Percentiles rank a stretch among this genome's conserved stretches.
These are phyloP conservation scores for Platorchestia sp. DNA, from an alignment of 1,140 invertebrate genomes.

Conservation along the genomic window DNA sequence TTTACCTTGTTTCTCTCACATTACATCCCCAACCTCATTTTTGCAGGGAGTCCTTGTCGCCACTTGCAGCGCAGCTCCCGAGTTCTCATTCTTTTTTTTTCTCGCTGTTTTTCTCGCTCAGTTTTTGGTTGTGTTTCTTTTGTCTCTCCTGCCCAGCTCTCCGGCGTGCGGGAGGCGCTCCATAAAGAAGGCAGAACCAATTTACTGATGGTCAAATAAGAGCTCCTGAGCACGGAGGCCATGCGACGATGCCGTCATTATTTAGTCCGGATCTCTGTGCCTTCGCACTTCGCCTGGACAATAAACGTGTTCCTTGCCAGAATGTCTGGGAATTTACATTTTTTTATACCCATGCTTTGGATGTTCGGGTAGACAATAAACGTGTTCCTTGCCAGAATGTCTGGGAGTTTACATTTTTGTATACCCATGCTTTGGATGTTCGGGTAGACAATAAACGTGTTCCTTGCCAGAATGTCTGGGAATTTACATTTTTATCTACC, in stretches of 20 bases:
- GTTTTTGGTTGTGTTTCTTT: not conserved
- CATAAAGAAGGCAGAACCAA: not conserved
- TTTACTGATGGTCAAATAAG: not conserved
- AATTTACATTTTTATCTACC: too few relatives aligned
- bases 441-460: too few relatives aligned
- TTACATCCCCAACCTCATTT: not conserved
- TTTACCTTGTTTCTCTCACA: not conserved
- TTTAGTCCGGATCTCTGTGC: not conserved
- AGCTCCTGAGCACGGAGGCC: not conserved
- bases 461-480: too few relatives aligned
- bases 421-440: too few relatives aligned
- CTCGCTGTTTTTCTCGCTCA: not conserved
- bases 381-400: too few relatives aligned
- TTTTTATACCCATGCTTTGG: too few relatives aligned
- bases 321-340: not conserved
- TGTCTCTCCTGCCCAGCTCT: not conserved
- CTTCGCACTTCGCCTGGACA: not conserved
- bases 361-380: too few relatives aligned
- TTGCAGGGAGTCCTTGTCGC: not conserved
- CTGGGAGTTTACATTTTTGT: too few relatives aligned
- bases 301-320: not conserved
- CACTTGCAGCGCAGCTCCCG: not conserved
- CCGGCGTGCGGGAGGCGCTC: not conserved
- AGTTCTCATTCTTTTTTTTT: not conserved
- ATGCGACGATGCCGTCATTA: not conserved